Evolutionary conservation across 2,888 invertebrate species (phyloP).

Genomic region (Pomacea canaliculata): DNA sequence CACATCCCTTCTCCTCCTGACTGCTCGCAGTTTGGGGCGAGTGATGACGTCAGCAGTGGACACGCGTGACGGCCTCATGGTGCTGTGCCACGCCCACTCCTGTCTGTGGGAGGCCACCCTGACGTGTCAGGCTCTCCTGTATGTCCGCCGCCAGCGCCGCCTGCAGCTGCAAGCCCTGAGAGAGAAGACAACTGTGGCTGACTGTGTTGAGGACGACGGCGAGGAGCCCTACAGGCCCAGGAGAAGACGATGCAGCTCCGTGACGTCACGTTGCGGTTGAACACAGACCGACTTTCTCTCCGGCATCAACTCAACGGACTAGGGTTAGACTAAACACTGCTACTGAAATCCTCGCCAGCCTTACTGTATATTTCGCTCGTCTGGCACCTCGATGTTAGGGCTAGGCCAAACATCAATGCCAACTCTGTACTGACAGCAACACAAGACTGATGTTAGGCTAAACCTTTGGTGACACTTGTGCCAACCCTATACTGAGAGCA

Average conservation of each 20-base stretch:
- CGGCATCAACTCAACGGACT: no score
- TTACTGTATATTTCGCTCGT: no score
- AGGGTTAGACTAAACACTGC: no score
- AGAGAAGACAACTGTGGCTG: conserved; percentile 7
- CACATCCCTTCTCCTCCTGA: conserved; percentile 11
- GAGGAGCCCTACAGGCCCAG: neutral
- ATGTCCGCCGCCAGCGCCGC: conserved; percentile 4
- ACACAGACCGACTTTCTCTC: no score
- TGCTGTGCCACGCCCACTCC: conserved; percentile 20
- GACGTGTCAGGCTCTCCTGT: conserved; percentile 18
- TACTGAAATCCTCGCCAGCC: no score
- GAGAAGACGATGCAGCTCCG: neutral
- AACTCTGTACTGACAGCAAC: no score
- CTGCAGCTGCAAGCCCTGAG: neutral
- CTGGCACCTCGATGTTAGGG: no score
- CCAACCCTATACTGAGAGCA: no score
- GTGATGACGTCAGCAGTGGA: conserved; percentile 20
- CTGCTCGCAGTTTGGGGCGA: conserved; percentile 16
- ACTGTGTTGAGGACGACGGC: neutral
- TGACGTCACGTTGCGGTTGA: no score
- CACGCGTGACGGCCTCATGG: conserved; percentile 14
- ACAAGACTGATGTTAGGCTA: no score
- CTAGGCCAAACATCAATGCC: no score
- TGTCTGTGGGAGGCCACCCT: conserved; percentile 18
- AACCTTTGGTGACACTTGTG: no score